Conservation (phyloP, 2,888 invertebrate species). For the Geotrupes spiniger region DNA sequence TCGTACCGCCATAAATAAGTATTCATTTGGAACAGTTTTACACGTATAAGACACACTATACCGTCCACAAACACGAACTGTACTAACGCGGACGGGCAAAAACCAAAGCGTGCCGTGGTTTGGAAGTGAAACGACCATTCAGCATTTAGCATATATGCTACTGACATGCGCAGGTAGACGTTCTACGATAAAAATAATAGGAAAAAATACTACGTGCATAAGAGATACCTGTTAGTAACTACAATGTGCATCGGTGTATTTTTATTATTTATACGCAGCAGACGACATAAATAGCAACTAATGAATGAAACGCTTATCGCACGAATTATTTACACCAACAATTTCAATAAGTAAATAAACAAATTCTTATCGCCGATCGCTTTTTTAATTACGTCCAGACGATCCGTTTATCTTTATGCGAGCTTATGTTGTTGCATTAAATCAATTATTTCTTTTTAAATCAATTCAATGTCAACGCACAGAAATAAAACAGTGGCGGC, state of each 20-base stretch:
- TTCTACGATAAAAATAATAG: conserved; percentile 19
- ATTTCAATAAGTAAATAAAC: no score
- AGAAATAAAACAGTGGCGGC: no score
- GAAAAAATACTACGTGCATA: conserved; percentile 15
- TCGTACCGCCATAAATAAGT: conserved; percentile 77
- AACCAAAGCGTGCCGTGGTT: conserved; percentile 26
- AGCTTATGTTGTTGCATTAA: no score
- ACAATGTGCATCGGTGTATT: background rate
- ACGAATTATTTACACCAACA: no score
- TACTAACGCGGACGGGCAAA: conserved; percentile 16
- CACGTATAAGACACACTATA: conserved; percentile 42
- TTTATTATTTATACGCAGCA: background rate
- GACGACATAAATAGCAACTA: no score
- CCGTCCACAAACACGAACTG: conserved; percentile 37
- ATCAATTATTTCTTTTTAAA: no score
- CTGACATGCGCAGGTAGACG: conserved; percentile 34
- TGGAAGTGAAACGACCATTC: conserved; percentile 32
- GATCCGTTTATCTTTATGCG: no score
- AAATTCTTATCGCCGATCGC: no score
- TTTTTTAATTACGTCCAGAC: no score
- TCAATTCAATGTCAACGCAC: no score
- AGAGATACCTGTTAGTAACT: conserved; percentile 10
- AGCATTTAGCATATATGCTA: conserved; percentile 34
- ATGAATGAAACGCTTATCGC: no score
- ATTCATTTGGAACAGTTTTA: conserved; percentile 61